Conservation (phyloP, 2,888 invertebrate genomes). For the Brachycybe producta region DNA sequence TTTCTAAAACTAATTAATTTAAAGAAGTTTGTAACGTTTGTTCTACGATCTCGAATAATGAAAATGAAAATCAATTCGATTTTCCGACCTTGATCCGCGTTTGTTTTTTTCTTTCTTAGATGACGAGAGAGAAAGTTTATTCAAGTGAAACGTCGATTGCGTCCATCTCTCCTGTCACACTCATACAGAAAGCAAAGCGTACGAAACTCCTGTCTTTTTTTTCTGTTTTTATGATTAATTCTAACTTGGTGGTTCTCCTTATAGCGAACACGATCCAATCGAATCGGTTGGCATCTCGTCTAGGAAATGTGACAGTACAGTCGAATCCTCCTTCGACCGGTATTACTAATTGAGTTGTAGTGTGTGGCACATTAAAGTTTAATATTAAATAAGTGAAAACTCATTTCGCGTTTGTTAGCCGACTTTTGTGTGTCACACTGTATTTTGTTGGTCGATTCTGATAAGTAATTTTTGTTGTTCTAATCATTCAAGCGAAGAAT, state of each 20-base stretch:
- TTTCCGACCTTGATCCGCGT: background rate
- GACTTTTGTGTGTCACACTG: no score
- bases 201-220: background rate
- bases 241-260: no score
- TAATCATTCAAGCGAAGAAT: background rate
- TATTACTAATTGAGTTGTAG: no score
- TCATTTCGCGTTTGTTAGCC: no score
- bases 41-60: background rate
- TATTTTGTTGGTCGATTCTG: no score
- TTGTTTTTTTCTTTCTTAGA: background rate
- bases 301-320: no score
- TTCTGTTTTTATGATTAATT: background rate
- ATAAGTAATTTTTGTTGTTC: background rate
- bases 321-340: no score
- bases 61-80: background rate
- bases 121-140: conserved; percentile 10
- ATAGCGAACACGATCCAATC: no score
- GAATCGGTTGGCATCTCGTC: no score
- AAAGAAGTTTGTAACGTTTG: conserved; percentile 31
- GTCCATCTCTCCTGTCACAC: background rate
- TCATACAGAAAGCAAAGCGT: background rate
- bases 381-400: no score
- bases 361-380: no score
- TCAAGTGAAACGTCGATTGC: conserved; percentile 3
- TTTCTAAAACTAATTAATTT: no score